Evolutionary conservation across 2,113 vertebrate genomes (phyloP), one percentile per base, ranked within the genome.

Genomic region (Sarotherodon lohbergeri): DNA sequence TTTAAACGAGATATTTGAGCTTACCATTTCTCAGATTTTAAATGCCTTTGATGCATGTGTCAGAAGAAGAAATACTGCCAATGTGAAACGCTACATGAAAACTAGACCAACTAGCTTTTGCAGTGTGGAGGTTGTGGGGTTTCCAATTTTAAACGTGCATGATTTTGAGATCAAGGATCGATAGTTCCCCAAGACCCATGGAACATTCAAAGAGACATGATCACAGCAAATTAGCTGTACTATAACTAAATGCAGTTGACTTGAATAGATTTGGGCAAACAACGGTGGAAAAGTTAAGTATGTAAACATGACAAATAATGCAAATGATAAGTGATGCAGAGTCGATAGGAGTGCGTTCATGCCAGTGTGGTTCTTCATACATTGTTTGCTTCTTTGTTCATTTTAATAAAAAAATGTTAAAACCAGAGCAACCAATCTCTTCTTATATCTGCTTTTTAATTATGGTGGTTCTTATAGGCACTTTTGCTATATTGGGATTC

Each of bases 21-120:
- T 1, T 41, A 63, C 43, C 39, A 41, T 59, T 59, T 85, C 9
- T 76, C n/a, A 17, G 24, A 11, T 54, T 57, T 87, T 27, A 50
- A 88, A 50, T n/a, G 48, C 9, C 79, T 76, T 81, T 89, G 84
- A 88, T 90, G 81, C 56, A 32, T 84, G 71, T 80, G 32, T 84
- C 57, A 32, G 27, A 73, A 79, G 76, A 55, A 81, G 55, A 29
- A 83, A 43, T 43, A 5, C 73, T 78, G 22, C 12, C 4, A 16
- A 79, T 63, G 16, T 76, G 71, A 63, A 68, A 11, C 43, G 2
- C 19, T 3, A 19, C 24, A 8, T 86, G 22, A 39, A 82, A 84
- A 84, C 68, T 56, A 43, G 76, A 86, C 57, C 32, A 80, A 73
- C 14, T 11, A 11, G 43, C n/a, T 29, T 83, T 24, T 41, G 43